phyloP scores from a whole-genome alignment of 2,797 vertebrate genomes.

The Mareca penelope region DNA sequence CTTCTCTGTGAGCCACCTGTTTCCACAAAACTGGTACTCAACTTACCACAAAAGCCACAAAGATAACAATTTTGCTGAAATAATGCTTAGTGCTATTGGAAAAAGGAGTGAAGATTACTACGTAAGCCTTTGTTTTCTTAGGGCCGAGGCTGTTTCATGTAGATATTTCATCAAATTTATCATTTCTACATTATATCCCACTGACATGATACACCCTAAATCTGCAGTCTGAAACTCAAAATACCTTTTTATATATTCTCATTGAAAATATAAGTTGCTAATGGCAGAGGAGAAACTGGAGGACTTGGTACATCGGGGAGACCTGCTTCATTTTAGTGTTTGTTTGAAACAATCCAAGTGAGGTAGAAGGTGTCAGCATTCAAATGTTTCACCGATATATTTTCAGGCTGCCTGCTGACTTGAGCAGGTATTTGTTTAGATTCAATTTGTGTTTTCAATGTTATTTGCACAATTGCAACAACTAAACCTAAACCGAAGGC shows the following conservation, averaged over 20 bases:
- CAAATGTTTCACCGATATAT: not conserved
- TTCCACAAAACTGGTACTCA: not conserved
- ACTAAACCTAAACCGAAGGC: not conserved
- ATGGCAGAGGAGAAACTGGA: not conserved
- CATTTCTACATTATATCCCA: not conserved
- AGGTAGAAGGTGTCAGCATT: not conserved
- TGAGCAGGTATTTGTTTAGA: not conserved
- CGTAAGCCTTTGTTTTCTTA: not conserved
- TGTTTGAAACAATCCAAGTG: not conserved
- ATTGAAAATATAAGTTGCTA: fast-evolving
- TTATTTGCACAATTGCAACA: not conserved
- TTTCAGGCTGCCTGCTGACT: not conserved
- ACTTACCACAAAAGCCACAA: not conserved
- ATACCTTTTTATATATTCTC: not conserved
- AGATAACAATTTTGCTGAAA: not conserved
- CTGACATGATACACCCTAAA: not conserved
- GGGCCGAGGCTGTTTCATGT: not conserved
- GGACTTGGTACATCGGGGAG: not conserved
- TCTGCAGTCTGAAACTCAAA: not conserved
- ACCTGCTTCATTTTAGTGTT: not conserved
- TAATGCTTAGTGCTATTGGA: not conserved
- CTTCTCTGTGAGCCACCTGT: not conserved
- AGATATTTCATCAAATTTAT: not conserved
- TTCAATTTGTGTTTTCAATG: not conserved
- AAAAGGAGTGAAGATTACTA: not conserved